Base-by-base conservation (phyloP, 2,888 invertebrate species). In the Pyrocoelia pectoralis region DNA sequence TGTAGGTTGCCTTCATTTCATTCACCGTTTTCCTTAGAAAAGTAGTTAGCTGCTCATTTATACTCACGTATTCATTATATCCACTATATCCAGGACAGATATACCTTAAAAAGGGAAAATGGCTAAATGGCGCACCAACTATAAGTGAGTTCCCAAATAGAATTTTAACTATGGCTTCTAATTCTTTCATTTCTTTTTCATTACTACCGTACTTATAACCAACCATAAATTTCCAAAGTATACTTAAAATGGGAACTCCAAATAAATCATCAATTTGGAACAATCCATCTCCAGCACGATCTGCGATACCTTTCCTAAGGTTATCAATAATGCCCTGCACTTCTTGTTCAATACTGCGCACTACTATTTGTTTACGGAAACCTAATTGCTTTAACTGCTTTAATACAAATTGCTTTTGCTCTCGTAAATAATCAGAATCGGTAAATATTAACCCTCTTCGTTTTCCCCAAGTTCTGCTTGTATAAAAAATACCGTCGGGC, bases 361-460 rank as follows among this genome's bases (percentile, higher is more conserved):
- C n/a, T n/a, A 94, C 93, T 15, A 88, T 90, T 63, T 86, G 87
- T 55, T 90, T 86, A 0, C 94, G 92, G 69, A 93, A 94, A 0
- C 94, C 94, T 72, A 93, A 93, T 67, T 93, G 92, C 61, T 90
- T 88, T 17, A 94, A 81, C 74, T 94, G 93, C 6, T 90, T 85
- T 43, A 93, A 76, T 1, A 93, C 85, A 73, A 94, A 94, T 29
- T 89, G 84, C 51, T 93, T 84, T 75, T 94, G 94, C 72, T 93
- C 92, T 54, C 76, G 76, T 81, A 81, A 82, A 61, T 81, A 79
- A 24, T 87, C 87, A 53, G 88, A 89, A 71, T 94, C 94, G 0
- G 90, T 91, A 0, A 93, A 78, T 0, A 93, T 77, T 1, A 71
- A 50, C 10, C 93, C 93, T 76, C 87, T 84, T 62, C 92, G 83